These are phyloP conservation scores for Cryptomyrus ogoouensis DNA, from an alignment of 2,113 vertebrate genomes.

Conservation along the genomic window DNA sequence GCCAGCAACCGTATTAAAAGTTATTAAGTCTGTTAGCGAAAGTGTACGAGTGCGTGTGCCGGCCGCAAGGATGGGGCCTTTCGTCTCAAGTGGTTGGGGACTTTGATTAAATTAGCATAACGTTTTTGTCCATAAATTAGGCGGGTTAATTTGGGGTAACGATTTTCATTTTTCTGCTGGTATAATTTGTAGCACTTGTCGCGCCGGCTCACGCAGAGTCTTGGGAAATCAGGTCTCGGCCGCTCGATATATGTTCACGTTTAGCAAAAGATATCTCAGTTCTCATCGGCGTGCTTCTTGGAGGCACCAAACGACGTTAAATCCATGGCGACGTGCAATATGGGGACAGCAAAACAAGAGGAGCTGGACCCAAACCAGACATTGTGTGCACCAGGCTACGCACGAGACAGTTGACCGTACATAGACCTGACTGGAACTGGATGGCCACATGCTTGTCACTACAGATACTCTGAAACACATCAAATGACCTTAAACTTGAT, in stretches of 20 bases:
- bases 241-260: neutral
- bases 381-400: neutral
- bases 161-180: neutral
- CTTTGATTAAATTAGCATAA: conserved; percentile 14
- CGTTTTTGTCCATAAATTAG: neutral
- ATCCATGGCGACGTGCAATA: neutral
- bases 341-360: neutral
- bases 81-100: neutral
- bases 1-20: conserved; percentile 23
- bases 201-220: neutral
- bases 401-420: neutral
- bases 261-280: neutral
- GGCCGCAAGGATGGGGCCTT: neutral
- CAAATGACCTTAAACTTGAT: neutral
- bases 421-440: neutral
- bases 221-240: neutral
- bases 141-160: neutral
- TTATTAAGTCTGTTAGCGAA: conserved; percentile 21
- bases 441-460: neutral
- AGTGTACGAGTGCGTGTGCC: neutral
- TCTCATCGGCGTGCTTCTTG: neutral
- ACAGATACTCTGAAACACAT: neutral
- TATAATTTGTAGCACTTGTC: neutral
- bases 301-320: neutral
- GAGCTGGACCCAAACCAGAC: neutral